Evolutionary conservation across 2,797 vertebrate genomes (phyloP), one percentile per base, ranked within the genome.

Genomic region (Microctenopoma stevenorrisi): DNA sequence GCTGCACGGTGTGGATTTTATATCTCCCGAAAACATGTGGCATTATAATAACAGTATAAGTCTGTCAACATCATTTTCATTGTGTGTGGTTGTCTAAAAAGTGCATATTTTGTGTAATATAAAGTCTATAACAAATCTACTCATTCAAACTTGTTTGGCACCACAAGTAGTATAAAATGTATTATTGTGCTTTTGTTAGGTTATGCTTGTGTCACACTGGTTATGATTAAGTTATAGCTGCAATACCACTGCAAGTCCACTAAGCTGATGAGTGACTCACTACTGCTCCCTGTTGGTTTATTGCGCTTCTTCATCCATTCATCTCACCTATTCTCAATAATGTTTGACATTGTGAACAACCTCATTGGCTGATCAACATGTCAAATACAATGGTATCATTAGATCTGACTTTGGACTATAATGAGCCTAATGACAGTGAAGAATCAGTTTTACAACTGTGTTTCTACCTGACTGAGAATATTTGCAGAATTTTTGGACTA

Each of bases 281-380:
- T 16, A 57, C 76, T 78, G 86, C 88, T 22, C 86, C 84, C 92
- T 92, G 76, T 55, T 84, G 92, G 89, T 8, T 18, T 18, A 0
- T 50, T 52, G 22, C 22, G 22, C 22, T 22, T 22, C 22, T 22
- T 22, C 22, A 22, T 22, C 22, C 22, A 22, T 22, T 22, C 22
- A 22, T 22, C 22, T 9, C 14, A 60, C 18, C 53, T 25, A 47
- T 12, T 13, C 43, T 68, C 50, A 53, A 7, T 11, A 33, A 37
- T 46, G 9, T 0, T 16, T 52, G 9, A 57, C 53, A 56, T 33
- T 48, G 22, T 48, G 5, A 3, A 11, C 25, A 54, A 7, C 43
- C 44, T 52, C 15, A 64, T 40, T 25, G 5, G 1, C 30, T 33
- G 7, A 33, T 33, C 7, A 33, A 33, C 30, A 30, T 30, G 28